Evolutionary conservation across 2,888 invertebrate genomes (phyloP), one percentile per base, ranked within the genome.

Genomic region (Polyommatus icarus): DNA sequence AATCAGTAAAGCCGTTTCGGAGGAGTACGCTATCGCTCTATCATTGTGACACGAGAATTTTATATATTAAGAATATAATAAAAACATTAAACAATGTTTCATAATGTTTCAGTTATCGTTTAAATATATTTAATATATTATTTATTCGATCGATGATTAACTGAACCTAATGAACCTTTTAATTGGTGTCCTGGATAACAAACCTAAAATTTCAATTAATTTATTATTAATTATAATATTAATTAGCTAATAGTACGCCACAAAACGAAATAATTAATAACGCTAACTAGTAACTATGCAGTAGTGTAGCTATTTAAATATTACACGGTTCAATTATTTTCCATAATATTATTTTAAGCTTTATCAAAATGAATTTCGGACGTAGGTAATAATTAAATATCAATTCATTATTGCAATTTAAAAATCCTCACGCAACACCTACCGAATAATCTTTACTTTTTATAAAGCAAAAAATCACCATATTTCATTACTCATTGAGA

Each of bases 401-500:
- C 50, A 50, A 50, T 50, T 50, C 15, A 15, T 15, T 50, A 50
- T 15, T 15, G 24, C 1, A 7, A 8, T 20, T 59, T 2, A 59
- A 59, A 57, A 59, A 24, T 61, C 10, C 24, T 24, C 3, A 24
- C 12, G 24, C 20, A 61, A 61, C 20, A 67, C 8, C 12, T 67
- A 5, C 24, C 12, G 15, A 20, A 12, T 6, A 15, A 67, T 29
- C 5, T 18, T 67, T 67, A 12, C 46, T 67, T 10, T 67, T 67
- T 67, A 67, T 29, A 6, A 32, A 67, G 29, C 15, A 67, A 67
- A 67, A 67, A 32, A 29, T 18, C 32, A 32, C 32, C 15, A 67
- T 29, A 67, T 67, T 67, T 67, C 67, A 67, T 67, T 67, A 32
- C 67, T 67, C 67, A 67, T 67, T 67, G 67, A 67, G 67, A 18